These are phyloP conservation scores for Drosophila histrio DNA, from an alignment of 2,888 invertebrate genomes.

Conservation along the genomic window DNA sequence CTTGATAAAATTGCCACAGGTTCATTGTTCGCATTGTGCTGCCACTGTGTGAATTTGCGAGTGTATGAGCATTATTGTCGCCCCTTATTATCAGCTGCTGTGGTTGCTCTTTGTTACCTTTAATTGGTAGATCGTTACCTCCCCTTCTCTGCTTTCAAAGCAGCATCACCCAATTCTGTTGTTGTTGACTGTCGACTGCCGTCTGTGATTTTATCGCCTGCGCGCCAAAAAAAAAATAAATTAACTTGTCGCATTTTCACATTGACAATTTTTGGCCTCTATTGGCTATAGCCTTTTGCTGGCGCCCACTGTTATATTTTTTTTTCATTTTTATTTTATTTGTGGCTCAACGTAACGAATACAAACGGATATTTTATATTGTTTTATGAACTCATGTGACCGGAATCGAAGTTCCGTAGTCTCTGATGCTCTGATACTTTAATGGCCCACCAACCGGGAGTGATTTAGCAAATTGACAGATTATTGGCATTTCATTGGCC, in stretches of 20 bases:
- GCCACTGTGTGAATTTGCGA: constrained; percentile 20
- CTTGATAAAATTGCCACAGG: constrained; percentile 75
- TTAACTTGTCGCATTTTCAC: constrained; percentile 72
- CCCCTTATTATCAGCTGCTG: constrained; percentile 57
- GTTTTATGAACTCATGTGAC: constrained; percentile 67
- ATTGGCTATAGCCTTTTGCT: constrained; percentile 57
- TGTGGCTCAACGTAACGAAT: constrained; percentile 32
- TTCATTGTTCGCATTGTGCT: constrained; percentile 71
- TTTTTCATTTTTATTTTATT: constrained; percentile 25
- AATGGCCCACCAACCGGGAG: constrained; percentile 63
- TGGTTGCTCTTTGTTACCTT: constrained; percentile 70
- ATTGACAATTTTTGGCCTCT: constrained; percentile 62
- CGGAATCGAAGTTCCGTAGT: constrained; percentile 37
- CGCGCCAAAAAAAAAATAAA: constrained; percentile 57
- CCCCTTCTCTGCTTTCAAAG: neutral
- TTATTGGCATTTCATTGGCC: constrained; percentile 71
- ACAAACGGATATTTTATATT: constrained; percentile 66
- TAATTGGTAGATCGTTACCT: constrained; percentile 66
- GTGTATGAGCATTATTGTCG: constrained; percentile 33
- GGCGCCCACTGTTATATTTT: constrained; percentile 27
- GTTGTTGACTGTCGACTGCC: constrained; percentile 30
- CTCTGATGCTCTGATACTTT: constrained; percentile 28
- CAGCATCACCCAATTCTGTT: constrained; percentile 27
- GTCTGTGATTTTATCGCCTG: constrained; percentile 54
- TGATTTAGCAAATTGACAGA: constrained; percentile 78